These are phyloP conservation scores for rabbit (Oryctolagus cuniculus) DNA, from an alignment of 2,113 vertebrate genomes.

Conservation along the genomic window DNA sequence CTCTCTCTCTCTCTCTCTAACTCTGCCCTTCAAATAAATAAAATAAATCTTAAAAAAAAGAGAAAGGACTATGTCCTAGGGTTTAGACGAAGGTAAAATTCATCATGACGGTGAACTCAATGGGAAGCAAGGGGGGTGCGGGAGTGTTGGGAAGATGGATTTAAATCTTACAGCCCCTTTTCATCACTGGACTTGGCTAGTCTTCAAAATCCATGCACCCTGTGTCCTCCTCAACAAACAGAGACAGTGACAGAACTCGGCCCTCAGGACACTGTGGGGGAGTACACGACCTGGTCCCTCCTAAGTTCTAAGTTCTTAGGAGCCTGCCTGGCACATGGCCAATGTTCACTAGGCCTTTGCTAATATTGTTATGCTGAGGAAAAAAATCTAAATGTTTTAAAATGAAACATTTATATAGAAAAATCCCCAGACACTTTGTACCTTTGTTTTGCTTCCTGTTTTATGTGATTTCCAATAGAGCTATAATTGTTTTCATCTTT, in stretches of 20 bases:
- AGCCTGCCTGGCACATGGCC: background rate
- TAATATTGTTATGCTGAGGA: accelerated
- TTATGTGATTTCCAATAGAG: background rate
- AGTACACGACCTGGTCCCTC: background rate
- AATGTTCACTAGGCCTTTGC: background rate
- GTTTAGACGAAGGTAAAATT: background rate
- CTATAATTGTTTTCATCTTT: background rate
- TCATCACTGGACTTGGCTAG: background rate
- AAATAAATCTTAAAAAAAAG: too few relatives aligned
- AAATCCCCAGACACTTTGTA: too few relatives aligned
- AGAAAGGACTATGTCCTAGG: background rate
- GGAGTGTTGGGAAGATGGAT: background rate
- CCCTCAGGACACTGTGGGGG: background rate
- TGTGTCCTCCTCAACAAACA: background rate
- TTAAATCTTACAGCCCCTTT: too few relatives aligned
- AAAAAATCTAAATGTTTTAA: background rate
- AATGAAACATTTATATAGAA: background rate
- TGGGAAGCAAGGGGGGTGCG: background rate
- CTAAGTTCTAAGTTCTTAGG: background rate
- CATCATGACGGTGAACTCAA: background rate
- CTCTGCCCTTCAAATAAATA: background rate
- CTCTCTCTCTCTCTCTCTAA: too few relatives aligned
- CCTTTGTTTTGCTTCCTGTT: background rate
- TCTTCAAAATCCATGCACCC: too few relatives aligned
- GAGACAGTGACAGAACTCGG: too few relatives aligned